A percentile compares a stretch with the other conserved stretches of the same genome.
Evolutionary conservation across 2,888 invertebrate species (phyloP).

Genomic region (Dione vanillae): DNA sequence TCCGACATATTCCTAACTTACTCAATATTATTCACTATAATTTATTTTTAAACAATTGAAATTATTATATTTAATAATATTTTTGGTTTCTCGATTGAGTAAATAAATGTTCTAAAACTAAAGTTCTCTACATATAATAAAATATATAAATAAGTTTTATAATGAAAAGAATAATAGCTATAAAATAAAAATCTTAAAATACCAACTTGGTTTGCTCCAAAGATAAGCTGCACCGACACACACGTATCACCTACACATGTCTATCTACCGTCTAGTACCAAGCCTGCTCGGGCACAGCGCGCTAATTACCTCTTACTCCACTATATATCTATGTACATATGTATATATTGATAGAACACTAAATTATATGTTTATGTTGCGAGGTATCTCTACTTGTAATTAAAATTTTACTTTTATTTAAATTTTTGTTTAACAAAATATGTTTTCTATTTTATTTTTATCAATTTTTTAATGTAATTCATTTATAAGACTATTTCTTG

Average conservation of each 20-base stretch:
- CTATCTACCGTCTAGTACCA: background rate
- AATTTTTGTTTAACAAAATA: too few species aligned
- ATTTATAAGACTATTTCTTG: too few species aligned
- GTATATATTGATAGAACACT: background rate
- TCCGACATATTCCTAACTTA: slow-evolving; percentile 2
- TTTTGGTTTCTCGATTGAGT: too few species aligned
- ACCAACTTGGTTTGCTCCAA: background rate
- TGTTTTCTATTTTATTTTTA: too few species aligned
- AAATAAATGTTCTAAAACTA: too few species aligned
- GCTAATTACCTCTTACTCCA: slow-evolving; percentile 9
- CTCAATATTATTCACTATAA: background rate
- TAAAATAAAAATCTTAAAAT: background rate
- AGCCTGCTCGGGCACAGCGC: background rate
- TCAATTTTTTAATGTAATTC: too few species aligned
- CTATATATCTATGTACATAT: background rate
- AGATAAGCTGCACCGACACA: background rate
- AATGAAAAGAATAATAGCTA: background rate
- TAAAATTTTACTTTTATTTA: background rate
- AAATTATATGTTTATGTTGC: background rate
- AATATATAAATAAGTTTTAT: too few species aligned
- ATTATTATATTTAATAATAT: too few species aligned
- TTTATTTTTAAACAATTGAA: background rate
- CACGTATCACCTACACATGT: background rate
- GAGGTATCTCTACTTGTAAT: background rate
- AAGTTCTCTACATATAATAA: too few species aligned